Conservation (phyloP, 2,113 vertebrate species). For the Tetrax tetrax region DNA sequence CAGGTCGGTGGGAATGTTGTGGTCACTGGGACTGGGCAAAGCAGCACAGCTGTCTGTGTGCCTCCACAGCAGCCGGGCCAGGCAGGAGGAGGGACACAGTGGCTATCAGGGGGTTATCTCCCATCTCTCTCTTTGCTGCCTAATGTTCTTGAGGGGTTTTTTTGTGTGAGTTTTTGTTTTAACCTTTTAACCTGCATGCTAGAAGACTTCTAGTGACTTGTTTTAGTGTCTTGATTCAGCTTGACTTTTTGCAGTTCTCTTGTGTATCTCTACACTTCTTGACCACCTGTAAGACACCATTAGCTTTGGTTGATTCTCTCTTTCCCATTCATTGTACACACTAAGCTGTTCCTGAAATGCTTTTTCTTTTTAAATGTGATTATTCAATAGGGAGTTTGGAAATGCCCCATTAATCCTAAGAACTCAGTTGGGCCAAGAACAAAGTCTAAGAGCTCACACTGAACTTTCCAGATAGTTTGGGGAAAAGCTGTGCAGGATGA, state of each 20-base stretch:
- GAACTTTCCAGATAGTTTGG: neutral
- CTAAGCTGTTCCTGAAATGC: neutral
- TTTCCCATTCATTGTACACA: neutral
- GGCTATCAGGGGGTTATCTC: neutral
- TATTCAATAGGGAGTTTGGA: neutral
- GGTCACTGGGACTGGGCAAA: neutral
- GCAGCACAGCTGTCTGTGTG: rapidly evolving
- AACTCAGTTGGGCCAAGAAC: neutral
- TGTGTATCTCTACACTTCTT: neutral
- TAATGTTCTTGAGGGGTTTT: neutral
- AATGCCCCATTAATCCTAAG: neutral
- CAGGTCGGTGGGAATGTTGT: rapidly evolving
- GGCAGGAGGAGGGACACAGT: neutral
- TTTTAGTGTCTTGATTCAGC: neutral
- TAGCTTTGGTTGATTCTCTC: neutral
- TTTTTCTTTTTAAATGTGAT: neutral
- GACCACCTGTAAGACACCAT: neutral
- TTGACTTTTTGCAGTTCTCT: neutral
- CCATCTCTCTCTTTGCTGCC: neutral
- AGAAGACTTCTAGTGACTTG: neutral
- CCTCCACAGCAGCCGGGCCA: neutral
- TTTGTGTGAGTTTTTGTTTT: neutral
- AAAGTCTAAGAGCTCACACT: neutral
- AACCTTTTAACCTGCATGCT: neutral
- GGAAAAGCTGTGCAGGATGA: neutral